Evolutionary conservation across 2,888 invertebrate genomes (phyloP).

Genomic region (Pseudococcus viburni): DNA sequence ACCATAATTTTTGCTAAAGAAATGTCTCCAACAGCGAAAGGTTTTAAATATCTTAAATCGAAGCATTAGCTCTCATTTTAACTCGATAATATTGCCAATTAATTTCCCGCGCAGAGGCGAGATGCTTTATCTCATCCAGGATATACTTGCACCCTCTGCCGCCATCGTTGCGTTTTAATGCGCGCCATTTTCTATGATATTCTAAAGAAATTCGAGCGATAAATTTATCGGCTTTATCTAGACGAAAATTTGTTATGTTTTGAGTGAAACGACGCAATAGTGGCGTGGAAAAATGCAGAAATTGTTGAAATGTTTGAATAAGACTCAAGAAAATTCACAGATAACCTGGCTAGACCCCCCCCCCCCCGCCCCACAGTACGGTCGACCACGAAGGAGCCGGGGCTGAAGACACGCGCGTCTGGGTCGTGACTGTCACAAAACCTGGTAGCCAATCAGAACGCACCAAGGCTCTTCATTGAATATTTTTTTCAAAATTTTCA

Average conservation of each 20-base stretch:
- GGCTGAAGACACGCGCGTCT: too few species aligned
- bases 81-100: slow-evolving; percentile 47
- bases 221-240: neutral
- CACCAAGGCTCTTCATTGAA: too few species aligned
- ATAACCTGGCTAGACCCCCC: too few species aligned
- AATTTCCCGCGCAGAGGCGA: neutral
- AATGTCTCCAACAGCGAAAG: slow-evolving; percentile 8
- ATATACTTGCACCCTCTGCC: neutral
- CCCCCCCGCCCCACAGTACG: too few species aligned
- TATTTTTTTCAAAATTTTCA: too few species aligned
- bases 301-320: too few species aligned
- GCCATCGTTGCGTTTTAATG: neutral
- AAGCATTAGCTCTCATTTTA: slow-evolving; percentile 36
- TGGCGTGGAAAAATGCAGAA: too few species aligned
- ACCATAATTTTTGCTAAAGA: slow-evolving; percentile 32
- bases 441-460: too few species aligned
- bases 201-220: slow-evolving; percentile 15
- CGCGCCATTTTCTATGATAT: neutral
- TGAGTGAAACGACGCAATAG: too few species aligned
- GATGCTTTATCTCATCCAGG: neutral
- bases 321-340: too few species aligned
- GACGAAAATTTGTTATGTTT: neutral
- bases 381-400: too few species aligned
- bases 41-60: slow-evolving; percentile 23
- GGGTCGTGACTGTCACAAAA: too few species aligned